These are phyloP conservation scores for Dorcus parallelipipedus DNA, from an alignment of 2,888 invertebrate genomes.

Conservation along the genomic window DNA sequence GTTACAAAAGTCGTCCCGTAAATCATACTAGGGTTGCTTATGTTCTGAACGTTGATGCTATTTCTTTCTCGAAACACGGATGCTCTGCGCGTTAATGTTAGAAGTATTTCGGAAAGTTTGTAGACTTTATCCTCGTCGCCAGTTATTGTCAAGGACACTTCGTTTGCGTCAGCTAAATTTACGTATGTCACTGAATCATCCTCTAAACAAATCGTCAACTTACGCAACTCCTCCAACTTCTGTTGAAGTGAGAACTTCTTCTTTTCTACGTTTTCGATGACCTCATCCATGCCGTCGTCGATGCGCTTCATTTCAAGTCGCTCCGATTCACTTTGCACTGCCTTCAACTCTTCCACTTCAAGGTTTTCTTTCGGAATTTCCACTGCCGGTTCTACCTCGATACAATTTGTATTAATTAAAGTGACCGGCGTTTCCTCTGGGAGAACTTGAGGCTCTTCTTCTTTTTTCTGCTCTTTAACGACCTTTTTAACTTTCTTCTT, in stretches of 20 bases:
- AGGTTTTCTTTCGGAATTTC: neutral
- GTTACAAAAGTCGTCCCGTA: slow-evolving; percentile 30
- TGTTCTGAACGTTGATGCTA: slow-evolving; percentile 44
- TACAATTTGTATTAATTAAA: slow-evolving; percentile 3
- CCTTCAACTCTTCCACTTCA: slow-evolving; percentile 7
- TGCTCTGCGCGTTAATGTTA: slow-evolving; percentile 43
- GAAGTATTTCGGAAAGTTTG: slow-evolving; percentile 44
- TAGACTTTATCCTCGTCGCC: slow-evolving; percentile 40
- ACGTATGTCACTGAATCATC: slow-evolving; percentile 43
- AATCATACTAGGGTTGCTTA: slow-evolving; percentile 35
- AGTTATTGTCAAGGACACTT: slow-evolving; percentile 41
- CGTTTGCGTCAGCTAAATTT: slow-evolving; percentile 40
- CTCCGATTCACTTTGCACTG: slow-evolving; percentile 5
- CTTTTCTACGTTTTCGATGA: slow-evolving; percentile 42
- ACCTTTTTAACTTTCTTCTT: slow-evolving; percentile 19
- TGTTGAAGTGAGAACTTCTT: slow-evolving; percentile 42
- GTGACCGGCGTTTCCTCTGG: neutral
- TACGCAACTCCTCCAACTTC: slow-evolving; percentile 44
- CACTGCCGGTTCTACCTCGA: neutral
- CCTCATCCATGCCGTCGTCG: slow-evolving; percentile 45
- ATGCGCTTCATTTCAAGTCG: slow-evolving; percentile 23
- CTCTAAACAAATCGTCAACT: slow-evolving; percentile 37
- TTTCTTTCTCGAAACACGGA: slow-evolving; percentile 44
- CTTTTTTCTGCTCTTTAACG: slow-evolving; percentile 18
- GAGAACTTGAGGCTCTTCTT: slow-evolving; percentile 11